phyloP scores from a whole-genome alignment of 1,140 invertebrate species.

The Halotydeus destructor region DNA sequence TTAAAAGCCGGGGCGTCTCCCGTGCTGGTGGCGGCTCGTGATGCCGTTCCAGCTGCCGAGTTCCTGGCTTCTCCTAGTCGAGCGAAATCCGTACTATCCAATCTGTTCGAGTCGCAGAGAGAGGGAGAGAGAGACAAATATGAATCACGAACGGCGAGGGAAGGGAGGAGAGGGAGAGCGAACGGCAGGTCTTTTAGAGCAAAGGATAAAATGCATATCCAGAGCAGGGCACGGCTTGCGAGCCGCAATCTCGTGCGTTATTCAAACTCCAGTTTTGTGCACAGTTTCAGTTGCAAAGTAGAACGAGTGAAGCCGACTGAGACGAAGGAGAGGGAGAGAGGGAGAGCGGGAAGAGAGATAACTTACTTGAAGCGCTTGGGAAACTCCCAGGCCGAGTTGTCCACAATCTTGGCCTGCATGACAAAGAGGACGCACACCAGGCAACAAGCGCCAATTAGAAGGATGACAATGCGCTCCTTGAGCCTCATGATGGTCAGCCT shows the following conservation, averaged over 20 bases:
- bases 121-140: neutral
- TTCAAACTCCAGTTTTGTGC: too few species aligned
- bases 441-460: constrained; percentile 8
- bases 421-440: constrained; percentile 5
- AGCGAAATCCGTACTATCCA: constrained; percentile 2
- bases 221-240: too few species aligned
- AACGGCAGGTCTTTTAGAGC: too few species aligned
- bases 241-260: too few species aligned
- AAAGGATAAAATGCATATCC: too few species aligned
- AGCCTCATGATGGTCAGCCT: constrained; percentile 9
- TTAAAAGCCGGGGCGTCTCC: neutral
- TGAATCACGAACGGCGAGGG: too few species aligned
- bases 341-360: neutral
- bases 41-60: too few species aligned
- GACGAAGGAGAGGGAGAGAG: neutral
- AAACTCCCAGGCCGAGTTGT: neutral
- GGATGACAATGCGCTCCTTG: constrained; percentile 10
- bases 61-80: neutral
- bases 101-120: neutral
- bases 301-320: too few species aligned
- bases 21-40: too few species aligned
- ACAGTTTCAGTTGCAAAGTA: too few species aligned
- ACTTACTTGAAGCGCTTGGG: constrained; percentile 2
- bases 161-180: too few species aligned
- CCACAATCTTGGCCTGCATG: constrained; percentile 3